These are phyloP conservation scores for Tinamus major DNA, from an alignment of 2,797 vertebrate genomes.

Conservation along the genomic window DNA sequence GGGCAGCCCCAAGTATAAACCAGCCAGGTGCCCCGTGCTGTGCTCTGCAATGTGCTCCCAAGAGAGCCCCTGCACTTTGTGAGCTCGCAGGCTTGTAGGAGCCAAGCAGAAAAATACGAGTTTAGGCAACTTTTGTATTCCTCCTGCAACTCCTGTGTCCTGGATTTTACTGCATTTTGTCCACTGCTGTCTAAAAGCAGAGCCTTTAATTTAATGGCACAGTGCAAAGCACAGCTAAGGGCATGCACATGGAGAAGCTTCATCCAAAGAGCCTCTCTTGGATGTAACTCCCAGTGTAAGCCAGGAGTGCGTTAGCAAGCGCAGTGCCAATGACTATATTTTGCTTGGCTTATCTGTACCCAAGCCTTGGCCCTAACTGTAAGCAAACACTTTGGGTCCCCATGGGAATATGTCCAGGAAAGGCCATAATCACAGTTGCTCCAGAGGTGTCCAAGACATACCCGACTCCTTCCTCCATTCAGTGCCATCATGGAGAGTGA, in stretches of 20 bases:
- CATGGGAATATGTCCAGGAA: background rate
- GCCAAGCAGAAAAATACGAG: background rate
- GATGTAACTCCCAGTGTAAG: conserved; percentile 16
- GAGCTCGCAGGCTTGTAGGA: background rate
- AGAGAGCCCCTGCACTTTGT: background rate
- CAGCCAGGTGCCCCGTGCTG: background rate
- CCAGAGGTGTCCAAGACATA: background rate
- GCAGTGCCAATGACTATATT: conserved; percentile 15
- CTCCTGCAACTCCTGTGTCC: no score
- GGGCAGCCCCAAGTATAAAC: background rate
- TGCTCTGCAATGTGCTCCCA: background rate
- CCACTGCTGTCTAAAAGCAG: background rate
- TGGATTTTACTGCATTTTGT: background rate
- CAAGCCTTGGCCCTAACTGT: background rate
- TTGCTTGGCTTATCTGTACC: background rate
- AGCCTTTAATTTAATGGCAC: background rate
- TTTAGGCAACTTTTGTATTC: background rate
- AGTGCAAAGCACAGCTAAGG: background rate
- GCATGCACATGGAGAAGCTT: fast-evolving
- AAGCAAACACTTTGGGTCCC: background rate
- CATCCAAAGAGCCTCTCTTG: background rate
- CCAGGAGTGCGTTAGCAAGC: background rate
- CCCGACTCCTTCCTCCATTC: fast-evolving
- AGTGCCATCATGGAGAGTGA: background rate
- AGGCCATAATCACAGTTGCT: background rate